Evolutionary conservation across 1,140 invertebrate genomes (phyloP).

Genomic region (Drosophila punjabiensis): DNA sequence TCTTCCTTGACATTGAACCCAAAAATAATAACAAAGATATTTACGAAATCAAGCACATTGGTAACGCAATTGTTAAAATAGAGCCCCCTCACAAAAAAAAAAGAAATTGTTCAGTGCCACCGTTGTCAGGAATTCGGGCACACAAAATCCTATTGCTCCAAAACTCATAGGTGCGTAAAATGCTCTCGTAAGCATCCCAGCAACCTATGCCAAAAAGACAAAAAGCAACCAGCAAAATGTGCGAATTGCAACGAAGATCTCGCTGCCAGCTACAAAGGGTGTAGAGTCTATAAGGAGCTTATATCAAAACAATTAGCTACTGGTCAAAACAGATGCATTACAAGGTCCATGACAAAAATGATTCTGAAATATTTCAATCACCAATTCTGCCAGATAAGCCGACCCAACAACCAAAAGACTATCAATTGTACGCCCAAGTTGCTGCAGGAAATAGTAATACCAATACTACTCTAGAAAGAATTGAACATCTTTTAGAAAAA

Average conservation of each 20-base stretch:
- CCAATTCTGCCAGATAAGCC: neutral
- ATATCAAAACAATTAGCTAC: too few species aligned
- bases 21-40: too few species aligned
- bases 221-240: constrained; percentile 54
- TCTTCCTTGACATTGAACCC: too few species aligned
- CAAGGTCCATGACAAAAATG: neutral
- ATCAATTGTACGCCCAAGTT: too few species aligned
- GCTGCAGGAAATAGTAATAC: neutral
- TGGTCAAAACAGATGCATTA: too few species aligned
- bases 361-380: too few species aligned
- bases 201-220: neutral
- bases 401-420: neutral
- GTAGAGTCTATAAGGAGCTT: too few species aligned
- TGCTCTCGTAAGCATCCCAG: constrained; percentile 1
- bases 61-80: too few species aligned
- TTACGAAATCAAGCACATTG: too few species aligned
- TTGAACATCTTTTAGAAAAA: too few species aligned
- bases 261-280: neutral
- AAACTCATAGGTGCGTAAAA: neutral
- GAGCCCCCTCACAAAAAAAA: constrained; percentile 2
- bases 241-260: constrained; percentile 40
- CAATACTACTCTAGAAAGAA: too few species aligned
- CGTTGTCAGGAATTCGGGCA: neutral
- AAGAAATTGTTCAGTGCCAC: neutral
- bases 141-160: neutral